Evolutionary conservation across 2,888 invertebrate species (phyloP), one percentile per base, ranked within the genome.

Genomic region (Eledona agricola): DNA sequence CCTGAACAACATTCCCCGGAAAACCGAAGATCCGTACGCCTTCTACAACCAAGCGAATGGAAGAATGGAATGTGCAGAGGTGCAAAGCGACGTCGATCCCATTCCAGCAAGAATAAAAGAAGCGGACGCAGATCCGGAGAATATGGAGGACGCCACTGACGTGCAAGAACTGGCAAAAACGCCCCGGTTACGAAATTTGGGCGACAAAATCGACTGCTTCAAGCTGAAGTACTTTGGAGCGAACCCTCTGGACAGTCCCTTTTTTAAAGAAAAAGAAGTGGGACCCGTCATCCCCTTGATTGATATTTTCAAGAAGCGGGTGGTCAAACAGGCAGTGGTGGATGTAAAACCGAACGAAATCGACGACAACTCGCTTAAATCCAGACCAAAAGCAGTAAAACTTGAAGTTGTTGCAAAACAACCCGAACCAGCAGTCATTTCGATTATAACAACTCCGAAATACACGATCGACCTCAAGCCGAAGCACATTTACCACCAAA

Each of bases 141-240:
- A 74, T 43, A 67, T 66, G 25, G 60, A 65, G 2, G 53, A 72
- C 72, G 12, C 67, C 5, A 59, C 65, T 15, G 66, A 70, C 35
- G 63, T 60, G 51, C 63, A 61, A 13, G 70, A 68, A 11, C 59
- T 64, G 25, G 75, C 77, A 56, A 69, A 79, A 58, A 71, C 73
- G 42, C 81, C 80, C 0, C 79, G 87, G 46, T 73, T 90, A 0
- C 75, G 75, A 53, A 83, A 84, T 1, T 74, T 90, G 11, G 89
- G 89, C 0, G 84, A 87, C 58, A 86, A 87, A 77, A 84, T 90
- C 10, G 85, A 87, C 58, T 90, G 90, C 65, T 82, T 87, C 15
- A 88, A 87, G 72, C 78, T 79, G 0, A 88, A 88, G 76, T 89
- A 86, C 70, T 90, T 90, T 70, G 90, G 88, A 1, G 78, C 81